Conservation (phyloP, 1,140 invertebrate genomes). For the Cydia strobilella region DNA sequence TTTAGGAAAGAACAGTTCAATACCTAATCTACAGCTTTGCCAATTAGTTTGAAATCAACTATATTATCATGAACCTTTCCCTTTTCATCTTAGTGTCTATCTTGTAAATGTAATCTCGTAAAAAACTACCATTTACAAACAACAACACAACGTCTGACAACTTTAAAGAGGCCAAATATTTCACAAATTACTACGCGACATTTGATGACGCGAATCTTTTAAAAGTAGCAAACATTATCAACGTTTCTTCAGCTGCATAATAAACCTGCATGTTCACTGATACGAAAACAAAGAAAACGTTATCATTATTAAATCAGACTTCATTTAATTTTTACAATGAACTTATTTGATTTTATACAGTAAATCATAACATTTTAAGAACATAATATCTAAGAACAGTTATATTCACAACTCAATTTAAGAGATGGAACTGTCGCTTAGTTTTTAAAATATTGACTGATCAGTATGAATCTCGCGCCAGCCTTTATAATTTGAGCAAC, state of each 20-base stretch:
- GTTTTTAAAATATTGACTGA: too few relatives aligned
- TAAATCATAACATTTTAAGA: too few relatives aligned
- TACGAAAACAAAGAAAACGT: too few relatives aligned
- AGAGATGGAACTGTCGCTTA: too few relatives aligned
- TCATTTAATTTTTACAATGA: too few relatives aligned
- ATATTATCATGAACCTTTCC: background rate
- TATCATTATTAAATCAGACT: too few relatives aligned
- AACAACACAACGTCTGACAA: conserved; percentile 20
- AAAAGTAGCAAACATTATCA: conserved; percentile 10
- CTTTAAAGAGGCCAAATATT: conserved; percentile 27
- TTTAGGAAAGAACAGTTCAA: background rate
- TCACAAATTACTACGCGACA: conserved; percentile 19
- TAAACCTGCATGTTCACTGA: too few relatives aligned
- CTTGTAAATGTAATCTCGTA: conserved; percentile 12
- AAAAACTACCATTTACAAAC: conserved; percentile 32
- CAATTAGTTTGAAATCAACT: background rate
- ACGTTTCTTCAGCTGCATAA: background rate
- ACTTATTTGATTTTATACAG: too few relatives aligned
- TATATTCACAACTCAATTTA: too few relatives aligned
- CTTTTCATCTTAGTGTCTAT: background rate
- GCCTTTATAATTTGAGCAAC: too few relatives aligned
- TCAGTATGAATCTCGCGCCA: too few relatives aligned
- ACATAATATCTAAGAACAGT: too few relatives aligned
- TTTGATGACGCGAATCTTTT: conserved; percentile 9
- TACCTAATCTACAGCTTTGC: background rate